Conservation (phyloP, 2,888 invertebrate genomes). For the Stomorhina lunata region DNA sequence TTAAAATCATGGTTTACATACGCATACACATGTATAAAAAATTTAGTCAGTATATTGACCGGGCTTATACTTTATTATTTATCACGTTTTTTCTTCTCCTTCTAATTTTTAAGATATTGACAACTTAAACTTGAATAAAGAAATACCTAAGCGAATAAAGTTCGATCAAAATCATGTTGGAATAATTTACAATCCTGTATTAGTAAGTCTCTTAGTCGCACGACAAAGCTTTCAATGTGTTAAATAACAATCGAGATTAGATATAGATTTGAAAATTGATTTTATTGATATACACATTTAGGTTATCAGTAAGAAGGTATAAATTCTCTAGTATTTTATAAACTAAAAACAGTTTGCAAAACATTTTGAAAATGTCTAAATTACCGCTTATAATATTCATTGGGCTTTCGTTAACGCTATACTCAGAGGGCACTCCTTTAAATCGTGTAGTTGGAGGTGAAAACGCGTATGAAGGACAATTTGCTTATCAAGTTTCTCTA, state of each 20-base stretch:
- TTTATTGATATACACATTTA: not conserved
- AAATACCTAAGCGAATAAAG: too few species aligned
- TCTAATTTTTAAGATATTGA: too few species aligned
- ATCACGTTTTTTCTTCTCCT: too few species aligned
- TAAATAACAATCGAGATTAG: conserved; percentile 16
- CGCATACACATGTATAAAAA: too few species aligned
- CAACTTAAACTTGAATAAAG: too few species aligned
- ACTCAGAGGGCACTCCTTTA: conserved; percentile 21
- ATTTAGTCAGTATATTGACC: too few species aligned
- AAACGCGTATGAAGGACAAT: conserved; percentile 74
- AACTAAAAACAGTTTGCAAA: not conserved
- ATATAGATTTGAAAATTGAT: not conserved
- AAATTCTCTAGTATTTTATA: not conserved
- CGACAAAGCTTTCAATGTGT: too few species aligned
- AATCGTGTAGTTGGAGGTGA: conserved; percentile 75
- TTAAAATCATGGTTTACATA: too few species aligned
- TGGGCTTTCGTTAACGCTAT: not conserved
- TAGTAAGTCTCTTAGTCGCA: too few species aligned
- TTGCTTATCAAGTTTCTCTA: conserved; percentile 78
- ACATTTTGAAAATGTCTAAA: conserved; percentile 2
- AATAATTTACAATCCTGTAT: too few species aligned
- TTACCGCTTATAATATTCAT: not conserved
- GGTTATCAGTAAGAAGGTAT: not conserved
- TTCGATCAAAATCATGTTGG: too few species aligned
- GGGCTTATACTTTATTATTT: too few species aligned